Base-by-base conservation (phyloP, 2,113 vertebrate genomes). In the Elaphurus davidianus region DNA sequence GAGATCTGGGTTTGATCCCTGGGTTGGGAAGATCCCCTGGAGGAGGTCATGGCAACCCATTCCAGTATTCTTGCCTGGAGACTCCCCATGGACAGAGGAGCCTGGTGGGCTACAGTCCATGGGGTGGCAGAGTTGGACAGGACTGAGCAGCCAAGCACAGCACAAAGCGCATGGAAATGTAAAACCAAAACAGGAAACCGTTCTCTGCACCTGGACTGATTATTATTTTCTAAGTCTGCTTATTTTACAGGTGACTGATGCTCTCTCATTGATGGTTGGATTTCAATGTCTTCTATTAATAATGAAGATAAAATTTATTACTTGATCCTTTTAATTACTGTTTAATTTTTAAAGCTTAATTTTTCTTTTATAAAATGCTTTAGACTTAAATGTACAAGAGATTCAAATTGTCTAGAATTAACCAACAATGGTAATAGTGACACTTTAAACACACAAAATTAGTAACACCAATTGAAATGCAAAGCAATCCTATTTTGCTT, bases 401-500 rank as follows among this genome's bases (percentile, higher is more conserved):
- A 83, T 55, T 97, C 6, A 97, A 94, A 52, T 47, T 67, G 27
- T 36, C 14, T 52, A 82, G 17, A 94, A 93, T 82, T 88, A 95
- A 92, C 13, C 45, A 91, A 71, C 54, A 62, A 36, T 28, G n/a
- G 36, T 67, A 91, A 86, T 55, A 81, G 67, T 23, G 10, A 27
- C 60, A 93, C 52, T 97, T 74, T 45, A 89, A 98, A 91, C 67
- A 86, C 36, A 90, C 13, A 95, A 96, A 95, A 90, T 5, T 50
- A 83, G 90, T 6, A 52, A 47, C 57, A n/a, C 62, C 76, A 93
- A 36, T 86, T 87, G 82, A 96, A 98, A 93, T 91, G 89, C 76
- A 98, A 93, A 96, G 59, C 55, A 76, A 71, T 93, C 10, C 4
- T 78, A 85, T 91, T 95, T 96, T 94, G n/a, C 43, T 96, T 71